Evolutionary conservation across 2,888 invertebrate genomes (phyloP), one percentile per base, ranked within the genome.

Genomic region (Eupithecia pulchellata): DNA sequence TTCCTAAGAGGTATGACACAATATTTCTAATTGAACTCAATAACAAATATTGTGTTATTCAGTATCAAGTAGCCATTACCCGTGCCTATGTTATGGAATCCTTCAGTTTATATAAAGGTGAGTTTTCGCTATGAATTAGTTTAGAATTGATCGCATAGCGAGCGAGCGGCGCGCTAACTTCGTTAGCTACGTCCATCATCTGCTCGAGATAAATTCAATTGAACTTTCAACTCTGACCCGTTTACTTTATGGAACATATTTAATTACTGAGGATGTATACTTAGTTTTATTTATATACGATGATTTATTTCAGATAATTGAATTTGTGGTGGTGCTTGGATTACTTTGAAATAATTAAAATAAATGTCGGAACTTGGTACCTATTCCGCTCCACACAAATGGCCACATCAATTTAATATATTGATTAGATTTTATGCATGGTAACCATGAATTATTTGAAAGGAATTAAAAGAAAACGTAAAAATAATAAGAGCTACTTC

Each of bases 121-220:
- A 29, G 57, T 29, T 57, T 29, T 57, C 57, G 6, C 17, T 63
- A 66, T 52, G 47, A 69, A 72, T 72, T 69, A 64, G 63, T 55
- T 34, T 1, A 60, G 42, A 66, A 42, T 68, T 36, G 58, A 66
- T 69, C 72, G 63, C 64, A 66, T 63, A 57, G 65, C 55, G 58
- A 47, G 66, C n/a, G 34, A 42, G 57, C 66, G 58, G 17, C 30
- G 30, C 68, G 30, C 36, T 72, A 72, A 69, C 64, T 32, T 66
- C 27, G 66, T 72, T 72, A 69, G 64, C 60, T 52, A 25, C 20
- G 69, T 69, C 72, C 60, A 66, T 72, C 69, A 72, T 30, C 47
- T 68, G 62, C 62, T 39, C 42, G 27, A 66, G 64, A 69, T 72
- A 64, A 69, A 72, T 64, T 69, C 52, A 66, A 72, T 72, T 69